Evolutionary conservation across 2,888 invertebrate species (phyloP).

Genomic region (Petrolisthes cinctipes): DNA sequence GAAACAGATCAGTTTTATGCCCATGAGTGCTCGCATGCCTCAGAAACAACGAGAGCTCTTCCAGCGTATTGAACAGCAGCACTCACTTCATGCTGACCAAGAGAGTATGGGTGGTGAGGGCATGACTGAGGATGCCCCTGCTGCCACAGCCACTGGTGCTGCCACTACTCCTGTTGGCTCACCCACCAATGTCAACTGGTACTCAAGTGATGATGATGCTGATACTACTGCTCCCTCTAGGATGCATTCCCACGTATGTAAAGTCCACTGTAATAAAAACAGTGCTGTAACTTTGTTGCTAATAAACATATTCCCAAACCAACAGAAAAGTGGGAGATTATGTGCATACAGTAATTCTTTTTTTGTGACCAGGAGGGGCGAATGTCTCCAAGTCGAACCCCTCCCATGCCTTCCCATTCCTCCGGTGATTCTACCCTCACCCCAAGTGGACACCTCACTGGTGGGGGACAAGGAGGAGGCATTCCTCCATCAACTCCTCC

Average conservation of each 20-base stretch:
- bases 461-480: not conserved
- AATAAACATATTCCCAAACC: too few relatives aligned
- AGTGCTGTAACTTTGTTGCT: too few relatives aligned
- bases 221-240: constrained; percentile 28
- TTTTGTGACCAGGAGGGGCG: not conserved
- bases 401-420: constrained; percentile 32
- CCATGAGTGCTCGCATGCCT: constrained; percentile 53
- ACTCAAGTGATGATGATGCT: constrained; percentile 61
- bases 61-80: constrained; percentile 55
- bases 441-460: not conserved
- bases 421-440: not conserved
- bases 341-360: constrained; percentile 8
- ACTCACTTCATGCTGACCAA: constrained; percentile 52
- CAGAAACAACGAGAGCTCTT: constrained; percentile 57
- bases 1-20: constrained; percentile 17
- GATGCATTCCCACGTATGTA: not conserved
- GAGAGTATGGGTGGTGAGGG: constrained; percentile 21
- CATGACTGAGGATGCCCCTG: not conserved
- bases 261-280: too few relatives aligned
- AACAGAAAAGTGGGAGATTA: not conserved
- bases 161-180: constrained; percentile 5
- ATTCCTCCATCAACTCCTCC: constrained; percentile 6
- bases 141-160: not conserved
- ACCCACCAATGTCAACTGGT: constrained; percentile 56
- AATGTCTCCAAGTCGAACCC: constrained; percentile 52